phyloP scores from a whole-genome alignment of 2,797 vertebrate species.

The Clarias platycephalus region DNA sequence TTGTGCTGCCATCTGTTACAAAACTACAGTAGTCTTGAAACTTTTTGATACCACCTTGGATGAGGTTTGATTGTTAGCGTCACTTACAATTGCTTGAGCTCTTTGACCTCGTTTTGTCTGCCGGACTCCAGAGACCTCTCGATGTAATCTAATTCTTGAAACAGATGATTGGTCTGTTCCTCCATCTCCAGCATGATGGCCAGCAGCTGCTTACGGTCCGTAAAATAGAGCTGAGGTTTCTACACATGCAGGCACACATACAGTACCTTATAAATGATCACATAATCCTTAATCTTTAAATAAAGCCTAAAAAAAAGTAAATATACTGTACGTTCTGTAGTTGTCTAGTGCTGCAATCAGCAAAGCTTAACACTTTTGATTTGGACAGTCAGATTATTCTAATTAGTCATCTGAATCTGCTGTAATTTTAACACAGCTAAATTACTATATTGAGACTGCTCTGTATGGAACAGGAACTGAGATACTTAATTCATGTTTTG shows the following conservation, averaged over 20 bases:
- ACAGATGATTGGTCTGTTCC: neutral
- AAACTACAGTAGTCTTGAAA: no score
- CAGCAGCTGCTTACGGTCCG: neutral
- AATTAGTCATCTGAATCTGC: neutral
- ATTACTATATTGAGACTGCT: no score
- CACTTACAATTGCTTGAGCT: neutral
- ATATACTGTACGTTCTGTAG: neutral
- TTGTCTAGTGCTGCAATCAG: neutral
- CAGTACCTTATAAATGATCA: neutral
- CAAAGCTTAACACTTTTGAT: neutral
- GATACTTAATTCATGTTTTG: neutral
- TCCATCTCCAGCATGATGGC: neutral
- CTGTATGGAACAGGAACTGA: neutral
- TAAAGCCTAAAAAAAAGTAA: neutral
- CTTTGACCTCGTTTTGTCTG: neutral
- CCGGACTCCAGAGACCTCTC: neutral
- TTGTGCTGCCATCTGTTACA: no score
- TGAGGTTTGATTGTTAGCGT: no score
- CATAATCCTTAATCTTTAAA: neutral
- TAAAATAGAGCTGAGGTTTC: slow-evolving; percentile 8
- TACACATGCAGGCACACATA: neutral
- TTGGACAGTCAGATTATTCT: neutral
- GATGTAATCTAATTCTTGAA: neutral
- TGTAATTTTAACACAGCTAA: neutral
- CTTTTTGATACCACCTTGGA: no score